These are phyloP conservation scores for Drosophila tropicalis DNA, from an alignment of 1,140 invertebrate genomes.

Conservation along the genomic window DNA sequence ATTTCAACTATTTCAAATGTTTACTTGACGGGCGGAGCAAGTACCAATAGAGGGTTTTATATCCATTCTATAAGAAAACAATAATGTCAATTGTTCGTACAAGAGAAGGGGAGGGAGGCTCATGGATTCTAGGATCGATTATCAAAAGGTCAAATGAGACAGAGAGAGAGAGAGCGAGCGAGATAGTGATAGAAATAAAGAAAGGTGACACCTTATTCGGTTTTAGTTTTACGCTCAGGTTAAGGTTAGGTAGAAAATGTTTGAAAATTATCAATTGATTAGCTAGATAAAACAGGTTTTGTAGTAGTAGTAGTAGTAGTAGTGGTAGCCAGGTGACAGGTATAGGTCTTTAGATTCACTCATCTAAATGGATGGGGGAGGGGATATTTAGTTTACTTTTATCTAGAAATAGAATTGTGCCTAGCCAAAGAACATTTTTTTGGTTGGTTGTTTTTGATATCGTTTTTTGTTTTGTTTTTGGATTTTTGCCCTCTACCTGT, in stretches of 20 bases:
- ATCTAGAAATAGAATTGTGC: slow-evolving; percentile 7
- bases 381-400: not conserved
- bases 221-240: slow-evolving; percentile 20
- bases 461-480: slow-evolving; percentile 38
- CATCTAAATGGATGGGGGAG: not conserved
- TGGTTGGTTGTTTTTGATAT: not conserved
- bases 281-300: not conserved
- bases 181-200: not conserved
- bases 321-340: not conserved
- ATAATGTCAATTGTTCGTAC: slow-evolving; percentile 24
- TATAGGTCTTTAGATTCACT: slow-evolving; percentile 3
- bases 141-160: too few species aligned
- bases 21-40: slow-evolving; percentile 83
- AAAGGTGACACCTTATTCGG: not conserved
- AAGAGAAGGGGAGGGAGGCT: not conserved
- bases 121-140: too few species aligned
- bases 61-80: slow-evolving; percentile 57
- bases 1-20: slow-evolving; percentile 38
- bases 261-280: slow-evolving; percentile 36
- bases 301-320: not conserved
- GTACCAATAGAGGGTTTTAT: slow-evolving; percentile 83
- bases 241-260: slow-evolving; percentile 28
- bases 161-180: not conserved
- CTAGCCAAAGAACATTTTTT: not conserved
- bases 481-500: slow-evolving; percentile 86